Base-by-base conservation (phyloP, 2,888 invertebrate species). In the Tinea trinotella region DNA sequence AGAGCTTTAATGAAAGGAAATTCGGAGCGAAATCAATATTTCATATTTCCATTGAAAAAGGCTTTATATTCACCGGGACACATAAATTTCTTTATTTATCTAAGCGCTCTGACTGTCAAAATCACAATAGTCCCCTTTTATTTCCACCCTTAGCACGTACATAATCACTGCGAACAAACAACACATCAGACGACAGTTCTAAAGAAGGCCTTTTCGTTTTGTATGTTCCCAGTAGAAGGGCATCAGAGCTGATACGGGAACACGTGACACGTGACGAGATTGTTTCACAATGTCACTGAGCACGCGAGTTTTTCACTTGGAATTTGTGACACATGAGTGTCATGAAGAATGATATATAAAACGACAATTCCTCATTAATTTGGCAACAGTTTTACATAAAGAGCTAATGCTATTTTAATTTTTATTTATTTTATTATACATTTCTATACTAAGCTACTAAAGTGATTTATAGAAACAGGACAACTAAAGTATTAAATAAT, bases 51-150 rank as follows among this genome's bases (percentile, higher is more conserved):
- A 50, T 50, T 24, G 50, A 50, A 50, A 18, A 50, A 50, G 50
- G 18, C 22, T 20, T 50, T 50, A n/a, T 18, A 50, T 50, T 50
- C 24, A 24, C 50, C 15, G 50, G 24, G 3, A 12, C 24, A 22
- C 50, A 50, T 50, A 24, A 50, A 50, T 50, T 50, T 48, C 19
- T 9, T 12, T 50, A 50, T 50, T 50, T 50, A 50, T 50, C 50
- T 50, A 50, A 50, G 13, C 50, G 50, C 15, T 20, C 50, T 24
- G 20, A n/a, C 5, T 50, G 50, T 40, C 40, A 53, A 40, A 53
- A 36, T 35, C 35, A 53, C 53, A 53, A 53, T 53, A 20, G 52
- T n/a, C 52, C 40, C 36, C 53, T 53, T 53, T 53, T 36, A 53
- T 53, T 53, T 34, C n/a, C 53, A 17, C 40, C 53, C 36, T 4